Base-by-base conservation (phyloP, 2,113 vertebrate genomes). In the Echinops telfairi region DNA sequence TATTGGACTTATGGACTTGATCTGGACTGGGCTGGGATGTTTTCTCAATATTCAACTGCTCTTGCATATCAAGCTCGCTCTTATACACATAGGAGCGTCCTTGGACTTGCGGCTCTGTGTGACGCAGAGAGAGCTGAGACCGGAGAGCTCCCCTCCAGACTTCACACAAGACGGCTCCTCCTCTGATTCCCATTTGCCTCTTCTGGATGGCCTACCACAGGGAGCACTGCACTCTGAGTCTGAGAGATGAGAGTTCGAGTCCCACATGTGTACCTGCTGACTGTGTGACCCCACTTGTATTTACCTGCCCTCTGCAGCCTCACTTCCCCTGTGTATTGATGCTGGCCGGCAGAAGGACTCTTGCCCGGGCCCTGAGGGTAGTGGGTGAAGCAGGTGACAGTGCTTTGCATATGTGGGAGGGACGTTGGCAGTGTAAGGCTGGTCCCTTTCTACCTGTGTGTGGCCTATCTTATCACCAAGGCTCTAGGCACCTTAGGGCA, bases 161-260 rank as follows among this genome's bases (percentile, higher is more conserved):
- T 75, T 10, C 0, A 12, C 38, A n/a, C 16, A 1, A 0, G 19
- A 14, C 17, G 22, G 53, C 43, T 62, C 66, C 22, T 62, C 73
- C 29, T 38, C 25, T 22, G 64, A n/a, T 40, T 83, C 57, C 82
- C 27, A 62, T 31, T 31, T 68, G 73, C 25, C 31, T 73, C 16
- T 58, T 14, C 7, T 17, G 7, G 53, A n/a, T 8, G 33, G 73
- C 43, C 20, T 20, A 20, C n/a, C 14, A 25, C 43, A 75, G 75
- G 70, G 29, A 84, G 12, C 60, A 58, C 58, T 27, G 36, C 38
- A 58, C 36, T 25, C 38, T 36, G 81, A 83, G 36, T 40, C 64
- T 58, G 94, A 70, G 40, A 36, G 86, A 62, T 66, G 22, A 0
- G 27, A 81, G 57, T 64, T 86, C 86, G 20, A 70, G 38, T 76